Percentiles rank a stretch among this genome's conserved stretches.
phyloP scores from a whole-genome alignment of 2,888 invertebrate species.

The Andrena minutula region DNA sequence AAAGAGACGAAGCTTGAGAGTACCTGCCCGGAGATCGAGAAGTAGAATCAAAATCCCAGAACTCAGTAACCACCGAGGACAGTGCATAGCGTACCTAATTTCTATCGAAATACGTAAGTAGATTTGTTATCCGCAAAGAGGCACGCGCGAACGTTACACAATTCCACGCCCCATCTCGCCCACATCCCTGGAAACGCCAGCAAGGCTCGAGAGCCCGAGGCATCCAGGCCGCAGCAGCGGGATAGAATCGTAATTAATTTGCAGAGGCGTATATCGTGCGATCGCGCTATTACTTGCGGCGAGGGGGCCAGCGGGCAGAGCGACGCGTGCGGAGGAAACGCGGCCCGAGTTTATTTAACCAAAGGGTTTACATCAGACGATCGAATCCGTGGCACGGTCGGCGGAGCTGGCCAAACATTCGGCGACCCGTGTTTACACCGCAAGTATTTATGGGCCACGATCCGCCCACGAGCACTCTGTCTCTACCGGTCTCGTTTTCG shows the following conservation, averaged over 20 bases:
- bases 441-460: slow-evolving; percentile 81
- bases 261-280: slow-evolving; percentile 21
- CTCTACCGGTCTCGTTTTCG: slow-evolving; percentile 70
- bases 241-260: slow-evolving; percentile 52
- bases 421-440: slow-evolving; percentile 81
- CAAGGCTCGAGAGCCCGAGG: not conserved
- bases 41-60: too few relatives aligned
- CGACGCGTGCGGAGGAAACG: slow-evolving; percentile 26
- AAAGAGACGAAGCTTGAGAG: too few relatives aligned
- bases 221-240: slow-evolving; percentile 2
- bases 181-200: not conserved
- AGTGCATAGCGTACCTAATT: too few relatives aligned
- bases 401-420: slow-evolving; percentile 77
- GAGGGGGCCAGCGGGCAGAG: not conserved
- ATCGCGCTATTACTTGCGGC: slow-evolving; percentile 38
- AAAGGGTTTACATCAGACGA: slow-evolving; percentile 77
- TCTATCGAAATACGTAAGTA: too few relatives aligned
- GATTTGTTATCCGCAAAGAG: too few relatives aligned
- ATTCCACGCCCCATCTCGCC: not conserved
- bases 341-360: slow-evolving; percentile 73
- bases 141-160: too few relatives aligned
- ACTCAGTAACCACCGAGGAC: too few relatives aligned
- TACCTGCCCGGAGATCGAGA: too few relatives aligned
- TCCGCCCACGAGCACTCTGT: slow-evolving; percentile 77
- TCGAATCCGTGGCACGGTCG: slow-evolving; percentile 73